Conservation (phyloP, 1,140 invertebrate genomes). For the Meteorus sp. region DNA sequence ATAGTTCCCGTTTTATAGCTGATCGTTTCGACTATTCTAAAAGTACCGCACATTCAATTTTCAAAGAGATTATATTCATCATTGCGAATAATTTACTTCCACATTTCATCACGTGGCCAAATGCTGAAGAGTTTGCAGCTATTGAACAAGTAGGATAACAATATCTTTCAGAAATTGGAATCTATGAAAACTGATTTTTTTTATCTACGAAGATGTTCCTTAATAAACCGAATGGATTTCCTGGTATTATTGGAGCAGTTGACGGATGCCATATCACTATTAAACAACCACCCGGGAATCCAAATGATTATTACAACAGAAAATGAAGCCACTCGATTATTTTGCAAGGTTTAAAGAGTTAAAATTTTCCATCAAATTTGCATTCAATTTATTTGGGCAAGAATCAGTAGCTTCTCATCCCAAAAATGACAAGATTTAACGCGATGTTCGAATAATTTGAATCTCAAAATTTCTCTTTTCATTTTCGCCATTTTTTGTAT, state of each 20-base stretch:
- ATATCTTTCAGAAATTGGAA: too few relatives aligned
- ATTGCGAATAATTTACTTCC: neutral
- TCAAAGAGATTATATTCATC: conserved; percentile 3
- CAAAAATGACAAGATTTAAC: too few relatives aligned
- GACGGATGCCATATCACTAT: conserved; percentile 7
- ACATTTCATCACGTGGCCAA: too few relatives aligned
- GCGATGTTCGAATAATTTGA: too few relatives aligned
- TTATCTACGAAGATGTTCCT: neutral
- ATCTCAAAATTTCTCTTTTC: too few relatives aligned
- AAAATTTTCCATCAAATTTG: too few relatives aligned
- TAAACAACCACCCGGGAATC: conserved; percentile 13
- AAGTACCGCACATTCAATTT: neutral
- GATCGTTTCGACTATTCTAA: conserved; percentile 14
- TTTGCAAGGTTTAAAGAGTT: conserved; percentile 12
- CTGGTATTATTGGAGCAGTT: conserved; percentile 13
- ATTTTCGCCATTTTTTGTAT: too few relatives aligned
- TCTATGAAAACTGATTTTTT: too few relatives aligned
- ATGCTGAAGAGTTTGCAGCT: too few relatives aligned
- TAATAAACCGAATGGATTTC: neutral
- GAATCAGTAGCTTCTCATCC: too few relatives aligned
- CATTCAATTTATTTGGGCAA: too few relatives aligned
- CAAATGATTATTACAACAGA: conserved; percentile 22
- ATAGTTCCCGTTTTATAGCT: conserved; percentile 8
- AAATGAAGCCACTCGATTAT: conserved; percentile 17
- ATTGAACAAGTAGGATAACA: too few relatives aligned